Conservation (phyloP, 2,113 vertebrate genomes). For the Excalfactoria chinensis region DNA sequence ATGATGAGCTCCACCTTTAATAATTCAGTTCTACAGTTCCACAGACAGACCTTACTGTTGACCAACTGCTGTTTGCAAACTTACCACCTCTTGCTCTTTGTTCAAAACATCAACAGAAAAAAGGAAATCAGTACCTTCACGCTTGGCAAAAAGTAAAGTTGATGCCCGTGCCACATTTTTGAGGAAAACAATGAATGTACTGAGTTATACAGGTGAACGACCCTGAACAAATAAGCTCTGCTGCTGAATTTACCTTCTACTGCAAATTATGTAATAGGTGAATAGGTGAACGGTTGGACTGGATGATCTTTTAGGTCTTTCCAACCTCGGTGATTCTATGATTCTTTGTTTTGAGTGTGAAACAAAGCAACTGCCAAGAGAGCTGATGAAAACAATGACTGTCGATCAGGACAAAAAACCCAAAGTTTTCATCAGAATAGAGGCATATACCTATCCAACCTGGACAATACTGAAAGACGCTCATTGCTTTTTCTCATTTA, state of each 20-base stretch:
- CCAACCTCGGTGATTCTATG: too few relatives aligned
- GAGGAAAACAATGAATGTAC: not conserved
- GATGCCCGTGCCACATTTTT: not conserved
- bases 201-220: not conserved
- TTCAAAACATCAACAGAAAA: not conserved
- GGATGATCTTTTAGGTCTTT: too few relatives aligned
- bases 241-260: not conserved
- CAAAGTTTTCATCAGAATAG: not conserved
- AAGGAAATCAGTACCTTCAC: not conserved
- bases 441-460: not conserved
- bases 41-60: not conserved
- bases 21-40: not conserved
- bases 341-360: not conserved
- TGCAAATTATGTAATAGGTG: not conserved
- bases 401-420: not conserved
- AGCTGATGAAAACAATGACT: not conserved
- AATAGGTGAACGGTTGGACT: too few relatives aligned
- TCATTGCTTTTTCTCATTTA: not conserved
- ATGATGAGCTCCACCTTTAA: fast-evolving
- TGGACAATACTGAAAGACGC: not conserved
- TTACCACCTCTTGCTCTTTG: not conserved
- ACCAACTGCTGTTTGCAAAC: not conserved
- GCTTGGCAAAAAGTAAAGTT: not conserved
- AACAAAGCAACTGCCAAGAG: not conserved
- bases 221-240: not conserved